Percentiles rank a stretch among this genome's conserved stretches.
Evolutionary conservation across 2,888 invertebrate genomes (phyloP).

Genomic region (Agrotis clavis): DNA sequence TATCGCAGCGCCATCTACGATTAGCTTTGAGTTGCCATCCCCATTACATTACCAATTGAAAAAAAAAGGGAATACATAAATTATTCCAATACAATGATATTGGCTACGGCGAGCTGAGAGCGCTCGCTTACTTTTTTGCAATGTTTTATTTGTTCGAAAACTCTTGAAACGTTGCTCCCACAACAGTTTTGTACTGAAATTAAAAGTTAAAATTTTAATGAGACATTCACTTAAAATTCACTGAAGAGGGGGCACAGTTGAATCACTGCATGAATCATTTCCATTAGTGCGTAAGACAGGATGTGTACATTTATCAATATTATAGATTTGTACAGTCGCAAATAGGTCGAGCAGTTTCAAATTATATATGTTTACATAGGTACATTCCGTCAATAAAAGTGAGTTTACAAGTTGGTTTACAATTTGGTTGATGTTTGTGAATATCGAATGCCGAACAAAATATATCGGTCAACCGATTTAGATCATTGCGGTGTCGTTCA

Average conservation of each 20-base stretch:
- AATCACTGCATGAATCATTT: conserved; percentile 53
- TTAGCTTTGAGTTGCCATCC: too few species aligned
- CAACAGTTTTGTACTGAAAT: conserved; percentile 33
- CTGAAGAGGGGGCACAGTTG: conserved; percentile 23
- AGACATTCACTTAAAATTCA: conserved; percentile 44
- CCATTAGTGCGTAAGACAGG: conserved; percentile 34
- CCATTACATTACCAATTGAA: conserved; percentile 23
- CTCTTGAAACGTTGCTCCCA: conserved; percentile 15
- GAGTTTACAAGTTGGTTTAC: conserved; percentile 34
- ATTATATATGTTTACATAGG: conserved; percentile 37
- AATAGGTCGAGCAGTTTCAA: conserved; percentile 50
- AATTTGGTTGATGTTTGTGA: conserved; percentile 55
- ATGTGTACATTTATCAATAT: conserved; percentile 46
- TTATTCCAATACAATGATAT: conserved; percentile 47
- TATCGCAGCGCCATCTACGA: too few species aligned
- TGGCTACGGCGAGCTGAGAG: conserved; percentile 7
- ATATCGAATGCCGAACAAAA: conserved; percentile 52
- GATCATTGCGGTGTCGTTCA: conserved; percentile 72
- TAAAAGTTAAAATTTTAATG: conserved; percentile 48
- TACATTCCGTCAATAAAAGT: conserved; percentile 39
- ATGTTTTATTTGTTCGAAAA: conserved; percentile 38
- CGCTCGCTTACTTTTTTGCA: conserved; percentile 19
- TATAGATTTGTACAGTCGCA: conserved; percentile 50
- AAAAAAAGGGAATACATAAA: conserved; percentile 38
- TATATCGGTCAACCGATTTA: conserved; percentile 77